Evolutionary conservation across 2,113 vertebrate species (phyloP).

Genomic region (Butorides virescens): DNA sequence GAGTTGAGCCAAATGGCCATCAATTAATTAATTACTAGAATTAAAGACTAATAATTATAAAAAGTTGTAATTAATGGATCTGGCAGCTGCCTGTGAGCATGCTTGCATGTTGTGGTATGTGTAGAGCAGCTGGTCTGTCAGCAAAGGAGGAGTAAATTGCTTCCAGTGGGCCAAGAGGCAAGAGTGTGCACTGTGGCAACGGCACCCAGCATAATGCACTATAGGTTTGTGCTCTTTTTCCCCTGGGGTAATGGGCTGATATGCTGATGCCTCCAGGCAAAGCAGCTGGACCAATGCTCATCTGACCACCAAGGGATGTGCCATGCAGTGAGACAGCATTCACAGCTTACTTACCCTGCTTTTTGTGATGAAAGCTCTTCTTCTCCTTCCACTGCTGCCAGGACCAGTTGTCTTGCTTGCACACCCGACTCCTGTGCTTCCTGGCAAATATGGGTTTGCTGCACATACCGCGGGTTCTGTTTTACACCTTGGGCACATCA

Average conservation of each 20-base stretch:
- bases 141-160: not conserved
- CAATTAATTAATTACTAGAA: conserved; percentile 2
- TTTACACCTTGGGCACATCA: not conserved
- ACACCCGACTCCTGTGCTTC: not conserved
- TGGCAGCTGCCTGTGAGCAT: not conserved
- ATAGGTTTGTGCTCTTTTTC: not conserved
- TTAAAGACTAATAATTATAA: not conserved
- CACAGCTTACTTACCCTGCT: not conserved
- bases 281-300: not conserved
- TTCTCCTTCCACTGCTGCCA: not conserved
- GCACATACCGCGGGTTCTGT: not conserved
- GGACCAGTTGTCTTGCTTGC: not conserved
- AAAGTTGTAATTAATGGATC: not conserved
- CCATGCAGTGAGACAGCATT: not conserved
- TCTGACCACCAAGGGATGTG: not conserved
- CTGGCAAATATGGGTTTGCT: not conserved
- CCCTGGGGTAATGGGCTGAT: not conserved
- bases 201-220: not conserved
- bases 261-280: not conserved
- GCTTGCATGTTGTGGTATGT: not conserved
- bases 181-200: not conserved
- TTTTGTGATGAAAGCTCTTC: not conserved
- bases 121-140: not conserved
- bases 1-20: not conserved
- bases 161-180: not conserved